These are phyloP conservation scores for Musca vetustissima DNA, from an alignment of 1,140 invertebrate species.

Conservation along the genomic window DNA sequence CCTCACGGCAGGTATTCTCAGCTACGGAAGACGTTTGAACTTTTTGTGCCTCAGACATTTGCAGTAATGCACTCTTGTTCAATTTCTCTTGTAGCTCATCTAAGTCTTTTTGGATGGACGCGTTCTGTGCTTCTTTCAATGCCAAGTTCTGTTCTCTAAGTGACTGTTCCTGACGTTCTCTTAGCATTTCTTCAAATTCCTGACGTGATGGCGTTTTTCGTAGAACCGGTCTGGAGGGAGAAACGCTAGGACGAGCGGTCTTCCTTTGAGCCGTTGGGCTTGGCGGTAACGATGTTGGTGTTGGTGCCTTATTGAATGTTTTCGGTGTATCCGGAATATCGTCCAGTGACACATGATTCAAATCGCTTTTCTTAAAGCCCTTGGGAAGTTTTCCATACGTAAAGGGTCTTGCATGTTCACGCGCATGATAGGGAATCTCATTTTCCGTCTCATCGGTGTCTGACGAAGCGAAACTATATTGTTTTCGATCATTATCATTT, in stretches of 20 bases:
- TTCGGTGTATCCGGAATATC: conserved; percentile 10
- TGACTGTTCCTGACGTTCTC: conserved; percentile 36
- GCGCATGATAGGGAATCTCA: conserved; percentile 73
- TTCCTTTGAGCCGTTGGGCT: conserved; percentile 32
- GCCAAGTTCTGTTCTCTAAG: conserved; percentile 29
- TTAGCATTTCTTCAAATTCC: conserved; percentile 43
- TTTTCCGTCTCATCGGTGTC: conserved; percentile 34
- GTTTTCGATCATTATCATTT: conserved; percentile 3
- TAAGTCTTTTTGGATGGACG: conserved; percentile 33
- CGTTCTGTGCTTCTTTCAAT: conserved; percentile 27
- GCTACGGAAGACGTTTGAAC: too few species aligned
- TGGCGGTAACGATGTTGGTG: neutral
- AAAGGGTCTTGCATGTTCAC: conserved; percentile 73
- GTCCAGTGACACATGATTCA: conserved; percentile 31
- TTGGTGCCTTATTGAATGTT: neutral
- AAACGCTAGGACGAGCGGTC: conserved; percentile 32
- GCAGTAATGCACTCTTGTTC: conserved; percentile 34
- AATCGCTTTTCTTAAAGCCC: conserved; percentile 32
- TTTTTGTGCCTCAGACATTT: neutral
- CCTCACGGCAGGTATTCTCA: neutral
- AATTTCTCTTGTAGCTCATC: conserved; percentile 32
- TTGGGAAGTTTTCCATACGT: conserved; percentile 64
- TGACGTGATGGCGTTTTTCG: conserved; percentile 37
- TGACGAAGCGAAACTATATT: neutral
- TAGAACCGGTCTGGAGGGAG: conserved; percentile 34